Percentiles rank a stretch among this genome's conserved stretches.
These are phyloP conservation scores for Diarsia dahlii DNA, from an alignment of 2,888 invertebrate species.

Conservation along the genomic window DNA sequence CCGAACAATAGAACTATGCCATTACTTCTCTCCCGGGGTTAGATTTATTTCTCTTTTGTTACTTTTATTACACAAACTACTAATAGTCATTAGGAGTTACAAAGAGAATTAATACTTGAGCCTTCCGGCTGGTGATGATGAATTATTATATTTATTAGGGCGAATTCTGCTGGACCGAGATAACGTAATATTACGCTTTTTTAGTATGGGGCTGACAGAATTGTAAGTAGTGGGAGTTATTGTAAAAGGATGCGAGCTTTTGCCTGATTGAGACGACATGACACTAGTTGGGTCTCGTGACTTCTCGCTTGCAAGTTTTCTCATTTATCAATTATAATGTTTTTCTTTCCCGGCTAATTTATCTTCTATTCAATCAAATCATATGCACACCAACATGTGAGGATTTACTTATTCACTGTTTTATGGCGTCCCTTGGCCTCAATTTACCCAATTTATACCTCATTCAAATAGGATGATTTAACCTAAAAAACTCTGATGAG, in stretches of 20 bases:
- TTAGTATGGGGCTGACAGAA: neutral
- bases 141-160: slow-evolving; percentile 23
- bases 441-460: no score
- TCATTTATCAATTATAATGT: neutral
- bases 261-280: no score
- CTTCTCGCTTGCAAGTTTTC: neutral
- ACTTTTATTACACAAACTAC: slow-evolving; percentile 70
- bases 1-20: slow-evolving; percentile 56
- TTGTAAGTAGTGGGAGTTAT: neutral
- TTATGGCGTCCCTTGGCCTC: neutral
- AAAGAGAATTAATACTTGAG: slow-evolving; percentile 57
- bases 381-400: neutral
- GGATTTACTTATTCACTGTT: neutral
- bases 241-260: neutral
- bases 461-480: neutral
- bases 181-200: neutral
- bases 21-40: slow-evolving; percentile 53
- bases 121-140: slow-evolving; percentile 20
- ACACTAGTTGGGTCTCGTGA: neutral
- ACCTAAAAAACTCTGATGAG: neutral
- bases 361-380: neutral
- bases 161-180: neutral
- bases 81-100: slow-evolving; percentile 71
- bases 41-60: slow-evolving; percentile 73
- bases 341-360: neutral